Conservation (phyloP, 2,888 invertebrate species). For the Netelia virgata region DNA sequence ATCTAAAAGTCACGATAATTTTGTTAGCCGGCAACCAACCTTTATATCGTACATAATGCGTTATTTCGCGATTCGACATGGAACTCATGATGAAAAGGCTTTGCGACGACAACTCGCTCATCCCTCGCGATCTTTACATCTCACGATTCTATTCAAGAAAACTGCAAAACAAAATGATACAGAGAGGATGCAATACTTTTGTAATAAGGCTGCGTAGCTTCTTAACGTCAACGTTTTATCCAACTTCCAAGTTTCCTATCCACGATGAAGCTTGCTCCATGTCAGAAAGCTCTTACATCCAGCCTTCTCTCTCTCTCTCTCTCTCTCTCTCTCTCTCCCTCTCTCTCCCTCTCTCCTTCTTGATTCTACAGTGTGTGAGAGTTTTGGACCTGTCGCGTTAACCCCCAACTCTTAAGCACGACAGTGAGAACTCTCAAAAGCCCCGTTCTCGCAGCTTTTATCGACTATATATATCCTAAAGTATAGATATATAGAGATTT, state of each 20-base stretch:
- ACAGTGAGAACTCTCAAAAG: slow-evolving; percentile 39
- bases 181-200: not conserved
- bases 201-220: slow-evolving; percentile 35
- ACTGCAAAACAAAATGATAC: slow-evolving; percentile 8
- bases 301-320: not conserved
- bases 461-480: not conserved
- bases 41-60: not conserved
- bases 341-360: not conserved
- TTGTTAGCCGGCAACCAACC: not conserved
- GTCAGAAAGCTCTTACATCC: not conserved
- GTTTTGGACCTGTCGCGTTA: slow-evolving; percentile 31
- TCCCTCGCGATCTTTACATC: slow-evolving; percentile 30
- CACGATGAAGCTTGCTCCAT: slow-evolving; percentile 9
- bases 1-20: too few species aligned
- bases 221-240: slow-evolving; percentile 29
- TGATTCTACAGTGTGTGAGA: not conserved
- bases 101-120: not conserved
- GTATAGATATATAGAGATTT: not conserved
- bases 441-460: slow-evolving; percentile 4
- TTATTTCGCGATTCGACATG: not conserved
- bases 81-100: not conserved
- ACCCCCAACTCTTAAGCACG: slow-evolving; percentile 38
- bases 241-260: slow-evolving; percentile 39
- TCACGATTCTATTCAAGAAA: slow-evolving; percentile 30
- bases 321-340: not conserved